Percentiles rank a stretch among this genome's conserved stretches.
These are phyloP conservation scores for Heliconius sara DNA, from an alignment of 2,888 invertebrate species.

Conservation along the genomic window DNA sequence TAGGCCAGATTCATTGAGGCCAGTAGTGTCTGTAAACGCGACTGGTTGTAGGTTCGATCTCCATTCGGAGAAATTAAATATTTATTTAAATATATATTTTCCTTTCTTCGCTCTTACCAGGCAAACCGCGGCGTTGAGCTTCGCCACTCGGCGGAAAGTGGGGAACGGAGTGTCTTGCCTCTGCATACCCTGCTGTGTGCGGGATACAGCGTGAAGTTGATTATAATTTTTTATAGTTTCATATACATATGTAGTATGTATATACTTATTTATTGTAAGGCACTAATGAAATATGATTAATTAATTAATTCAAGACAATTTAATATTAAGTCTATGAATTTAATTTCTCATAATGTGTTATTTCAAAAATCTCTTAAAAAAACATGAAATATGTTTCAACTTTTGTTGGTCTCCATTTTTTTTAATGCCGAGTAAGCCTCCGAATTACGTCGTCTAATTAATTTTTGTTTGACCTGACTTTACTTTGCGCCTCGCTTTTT, in stretches of 20 bases:
- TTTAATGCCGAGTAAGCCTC: background rate
- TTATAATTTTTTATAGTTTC: too few relatives aligned
- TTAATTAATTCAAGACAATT: background rate
- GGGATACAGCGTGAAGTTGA: too few relatives aligned
- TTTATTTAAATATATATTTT: too few relatives aligned
- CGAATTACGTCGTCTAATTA: conserved; percentile 14
- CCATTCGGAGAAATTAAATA: too few relatives aligned
- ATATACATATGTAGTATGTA: background rate
- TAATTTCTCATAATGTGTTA: background rate
- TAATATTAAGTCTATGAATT: background rate
- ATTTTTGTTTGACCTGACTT: conserved; percentile 12
- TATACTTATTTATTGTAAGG: background rate
- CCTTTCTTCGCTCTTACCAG: too few relatives aligned
- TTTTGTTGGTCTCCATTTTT: conserved; percentile 19
- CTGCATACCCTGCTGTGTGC: too few relatives aligned
- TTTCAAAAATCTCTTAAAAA: background rate
- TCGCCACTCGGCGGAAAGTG: too few relatives aligned
- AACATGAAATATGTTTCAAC: conserved; percentile 1
- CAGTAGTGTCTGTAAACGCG: too few relatives aligned
- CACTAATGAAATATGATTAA: background rate
- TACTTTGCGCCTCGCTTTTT: background rate
- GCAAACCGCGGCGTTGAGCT: too few relatives aligned
- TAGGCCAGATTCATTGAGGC: too few relatives aligned
- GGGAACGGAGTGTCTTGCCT: too few relatives aligned
- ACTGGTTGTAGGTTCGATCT: too few relatives aligned